Base-by-base conservation (phyloP, 2,113 vertebrate genomes). In the Brachionichthys hirsutus region DNA sequence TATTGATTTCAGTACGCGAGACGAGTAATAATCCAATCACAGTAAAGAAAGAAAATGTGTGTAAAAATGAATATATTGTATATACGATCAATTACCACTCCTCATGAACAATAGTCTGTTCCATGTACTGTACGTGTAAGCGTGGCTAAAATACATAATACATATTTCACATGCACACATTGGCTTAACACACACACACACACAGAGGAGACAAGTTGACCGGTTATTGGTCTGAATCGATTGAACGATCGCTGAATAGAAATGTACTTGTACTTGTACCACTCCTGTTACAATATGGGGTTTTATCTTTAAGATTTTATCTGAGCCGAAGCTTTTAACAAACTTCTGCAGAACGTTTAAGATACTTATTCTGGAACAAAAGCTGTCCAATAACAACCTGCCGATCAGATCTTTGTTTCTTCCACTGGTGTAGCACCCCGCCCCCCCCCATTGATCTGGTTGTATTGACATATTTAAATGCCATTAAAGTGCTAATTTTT, bases 41-140 rank as follows among this genome's bases (percentile, higher is more conserved):
- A 45, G 57, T 47, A 72, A 62, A 77, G 62, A 67, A 70, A 40
- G 61, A 59, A 38, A 74, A 54, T 24, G 50, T 56, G 54, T 77
- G 55, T 62, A 64, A 73, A 83, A 81, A 78, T 59, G 34, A 78
- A 70, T 59, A 75, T 20, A 60, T 59, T 83, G 73, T 84, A 85
- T 56, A 83, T 84, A 84, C 62, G 54, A 69, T 36, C 46, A 57
- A 36, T 72, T 53, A 38, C 57, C 59, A 71, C 40, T 58, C 55
- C 14, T 62, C 62, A 68, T 64, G 15, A 49, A 69, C 55, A 67
- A 65, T 60, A 76, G 69, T 73, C 52, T 75, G 67, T 73, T 51
- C 64, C 70, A 81, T 68, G 63, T 72, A 74, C 75, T 72, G 72
- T 72, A 56, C 67, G 76, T 73, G 49, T 71, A 53, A 61, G 69